A percentile compares a stretch with the other conserved stretches of the same genome.
phyloP scores from a whole-genome alignment of 2,113 vertebrate genomes.

The Cyprinus carpio region DNA sequence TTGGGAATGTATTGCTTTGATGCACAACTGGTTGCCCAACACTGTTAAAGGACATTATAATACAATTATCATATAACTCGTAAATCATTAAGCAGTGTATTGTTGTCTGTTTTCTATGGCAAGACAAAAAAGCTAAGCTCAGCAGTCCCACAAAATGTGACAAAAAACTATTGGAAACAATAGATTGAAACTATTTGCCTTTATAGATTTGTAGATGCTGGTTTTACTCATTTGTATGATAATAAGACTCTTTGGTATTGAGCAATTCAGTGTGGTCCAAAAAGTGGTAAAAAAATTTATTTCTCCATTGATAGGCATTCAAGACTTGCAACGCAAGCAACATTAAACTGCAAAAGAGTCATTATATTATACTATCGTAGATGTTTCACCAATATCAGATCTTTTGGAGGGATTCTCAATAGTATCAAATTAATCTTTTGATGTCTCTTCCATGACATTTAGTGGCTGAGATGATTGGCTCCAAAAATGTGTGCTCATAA shows the following conservation, averaged over 20 bases:
- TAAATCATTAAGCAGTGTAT: background rate
- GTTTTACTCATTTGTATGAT: background rate
- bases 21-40: background rate
- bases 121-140: conserved; percentile 13
- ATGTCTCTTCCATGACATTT: background rate
- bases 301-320: background rate
- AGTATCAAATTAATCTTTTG: background rate
- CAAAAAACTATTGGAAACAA: background rate
- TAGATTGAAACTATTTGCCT: background rate
- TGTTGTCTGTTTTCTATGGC: conserved; percentile 4
- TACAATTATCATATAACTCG: background rate
- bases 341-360: background rate
- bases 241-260: background rate
- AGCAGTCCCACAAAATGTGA: background rate
- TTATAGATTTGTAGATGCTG: background rate
- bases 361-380: background rate
- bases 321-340: background rate
- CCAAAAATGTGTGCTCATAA: background rate
- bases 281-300: background rate
- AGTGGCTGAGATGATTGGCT: background rate
- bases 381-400: background rate
- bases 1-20: background rate
- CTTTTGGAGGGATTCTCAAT: background rate
- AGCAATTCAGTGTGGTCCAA: background rate
- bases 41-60: conserved; percentile 10